Base-by-base conservation (phyloP, 2,888 invertebrate species). In the Lagria hirta region DNA sequence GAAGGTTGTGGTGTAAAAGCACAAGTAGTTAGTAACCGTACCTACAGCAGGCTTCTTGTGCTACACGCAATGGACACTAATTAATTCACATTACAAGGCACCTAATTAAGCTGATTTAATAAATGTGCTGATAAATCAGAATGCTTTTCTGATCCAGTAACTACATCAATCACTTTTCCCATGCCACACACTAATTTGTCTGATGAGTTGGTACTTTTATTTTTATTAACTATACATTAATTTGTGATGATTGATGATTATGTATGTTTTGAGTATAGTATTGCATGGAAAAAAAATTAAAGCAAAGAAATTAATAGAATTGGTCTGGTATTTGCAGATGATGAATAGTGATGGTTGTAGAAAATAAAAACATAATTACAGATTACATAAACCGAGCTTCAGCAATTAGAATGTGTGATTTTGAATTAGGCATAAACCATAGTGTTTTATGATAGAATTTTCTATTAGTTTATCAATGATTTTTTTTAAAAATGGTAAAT, bases 61-160 rank as follows among this genome's bases (percentile, higher is more conserved):
- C 56, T 52, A 62, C 64, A 63, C 62, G 64, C 64, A 60, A 64
- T 60, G 58, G 57, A 59, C 61, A 57, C 61, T 63, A 64, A 64
- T 65, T 65, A 64, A 65, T 62, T 65, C 61, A 58, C 62, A 60
- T 63, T 64, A 65, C 65, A 64, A 58, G 62, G 60, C 60, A 63
- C 58, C 64, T 63, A 64, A 65, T 65, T 65, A 65, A 65, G 57
- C 60, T 57, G 58, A 64, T 62, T 64, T 61, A 62, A 60, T 64
- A 61, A 63, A 56, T 58, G 52, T 46, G 49, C 52, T 54, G 58
- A 60, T 60, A 58, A 57, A 58, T 54, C 55, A 49, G 51, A 36
- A 42, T 41, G 32, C 43, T 40, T 37, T 37, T 44, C 37, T 32
- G 28, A 41, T 18, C 41, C 15, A 30, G 36, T 46, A 35, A 45